Percentiles rank a stretch among this genome's conserved stretches.
Evolutionary conservation across 2,888 invertebrate species (phyloP).

Genomic region (Agrenia bidenticulata): DNA sequence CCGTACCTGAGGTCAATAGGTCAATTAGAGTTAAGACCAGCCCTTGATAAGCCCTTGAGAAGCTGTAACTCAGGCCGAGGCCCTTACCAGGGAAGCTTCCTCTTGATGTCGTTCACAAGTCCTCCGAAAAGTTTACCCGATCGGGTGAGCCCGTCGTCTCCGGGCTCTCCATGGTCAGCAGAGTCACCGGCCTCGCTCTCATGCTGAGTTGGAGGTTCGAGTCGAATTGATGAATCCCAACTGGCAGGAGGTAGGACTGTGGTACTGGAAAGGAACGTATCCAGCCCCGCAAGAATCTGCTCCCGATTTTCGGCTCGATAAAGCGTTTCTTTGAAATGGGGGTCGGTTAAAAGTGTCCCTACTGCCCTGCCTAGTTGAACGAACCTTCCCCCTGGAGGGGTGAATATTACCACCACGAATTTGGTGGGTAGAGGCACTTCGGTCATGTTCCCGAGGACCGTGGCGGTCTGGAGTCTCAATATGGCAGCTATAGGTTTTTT

Average conservation of each 20-base stretch:
- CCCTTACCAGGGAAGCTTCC: constrained; percentile 58
- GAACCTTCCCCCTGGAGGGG: constrained; percentile 54
- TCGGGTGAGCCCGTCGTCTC: constrained; percentile 40
- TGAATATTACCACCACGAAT: constrained; percentile 60
- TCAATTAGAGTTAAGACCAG: background rate
- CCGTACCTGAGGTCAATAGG: constrained; percentile 46
- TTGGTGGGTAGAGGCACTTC: constrained; percentile 62
- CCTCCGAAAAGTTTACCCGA: constrained; percentile 59
- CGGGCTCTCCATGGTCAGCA: constrained; percentile 3
- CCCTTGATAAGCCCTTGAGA: no score
- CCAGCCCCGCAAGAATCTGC: constrained; percentile 50
- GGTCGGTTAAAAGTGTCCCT: constrained; percentile 55
- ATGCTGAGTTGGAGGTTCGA: constrained; percentile 35
- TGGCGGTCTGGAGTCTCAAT: constrained; percentile 59
- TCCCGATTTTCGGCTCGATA: constrained; percentile 52
- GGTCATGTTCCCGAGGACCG: constrained; percentile 61
- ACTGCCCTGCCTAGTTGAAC: constrained; percentile 53
- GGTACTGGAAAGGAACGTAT: constrained; percentile 51
- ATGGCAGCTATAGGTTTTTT: constrained; percentile 61
- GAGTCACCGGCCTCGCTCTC: constrained; percentile 16
- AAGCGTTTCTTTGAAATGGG: constrained; percentile 52
- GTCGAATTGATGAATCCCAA: constrained; percentile 44
- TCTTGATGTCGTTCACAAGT: constrained; percentile 59
- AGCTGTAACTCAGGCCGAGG: no score
- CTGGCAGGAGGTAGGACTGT: constrained; percentile 52